Percentiles rank a stretch among this genome's conserved stretches.
Conservation (phyloP, 2,113 vertebrate species). For the Corythornis vintsioides region DNA sequence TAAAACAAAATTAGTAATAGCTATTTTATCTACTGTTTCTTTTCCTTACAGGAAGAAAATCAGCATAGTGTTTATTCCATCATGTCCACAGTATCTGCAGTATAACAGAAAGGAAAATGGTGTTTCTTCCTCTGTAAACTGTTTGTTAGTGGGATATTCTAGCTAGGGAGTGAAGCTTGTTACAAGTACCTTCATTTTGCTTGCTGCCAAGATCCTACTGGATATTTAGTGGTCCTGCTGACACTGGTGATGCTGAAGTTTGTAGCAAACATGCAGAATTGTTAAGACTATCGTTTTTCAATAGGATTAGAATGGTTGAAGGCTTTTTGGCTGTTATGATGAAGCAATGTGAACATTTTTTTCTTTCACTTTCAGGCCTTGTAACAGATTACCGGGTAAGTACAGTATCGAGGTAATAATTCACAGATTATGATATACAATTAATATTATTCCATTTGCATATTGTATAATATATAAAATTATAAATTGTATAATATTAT, state of each 20-base stretch:
- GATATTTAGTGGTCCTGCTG: background rate
- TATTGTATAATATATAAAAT: too few relatives aligned
- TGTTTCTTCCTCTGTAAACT: background rate
- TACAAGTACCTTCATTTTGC: background rate
- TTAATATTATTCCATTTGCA: too few relatives aligned
- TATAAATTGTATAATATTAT: too few relatives aligned
- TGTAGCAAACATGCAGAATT: background rate
- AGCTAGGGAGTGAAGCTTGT: background rate
- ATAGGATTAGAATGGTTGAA: background rate
- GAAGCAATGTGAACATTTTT: background rate
- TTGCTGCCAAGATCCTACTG: background rate
- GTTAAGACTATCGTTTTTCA: background rate
- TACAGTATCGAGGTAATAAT: background rate
- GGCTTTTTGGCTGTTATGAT: background rate
- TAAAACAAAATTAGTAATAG: background rate
- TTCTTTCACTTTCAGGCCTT: slow-evolving; percentile 79
- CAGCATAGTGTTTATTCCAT: background rate
- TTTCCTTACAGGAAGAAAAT: background rate
- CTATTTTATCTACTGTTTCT: background rate
- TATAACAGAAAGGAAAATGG: background rate
- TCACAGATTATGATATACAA: too few relatives aligned
- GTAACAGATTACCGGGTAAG: slow-evolving; percentile 97
- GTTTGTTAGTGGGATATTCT: background rate
- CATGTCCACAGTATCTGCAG: background rate
- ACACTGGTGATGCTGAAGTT: background rate